Base-by-base conservation (phyloP, 2,113 vertebrate species). In the Vireo altiloquus region DNA sequence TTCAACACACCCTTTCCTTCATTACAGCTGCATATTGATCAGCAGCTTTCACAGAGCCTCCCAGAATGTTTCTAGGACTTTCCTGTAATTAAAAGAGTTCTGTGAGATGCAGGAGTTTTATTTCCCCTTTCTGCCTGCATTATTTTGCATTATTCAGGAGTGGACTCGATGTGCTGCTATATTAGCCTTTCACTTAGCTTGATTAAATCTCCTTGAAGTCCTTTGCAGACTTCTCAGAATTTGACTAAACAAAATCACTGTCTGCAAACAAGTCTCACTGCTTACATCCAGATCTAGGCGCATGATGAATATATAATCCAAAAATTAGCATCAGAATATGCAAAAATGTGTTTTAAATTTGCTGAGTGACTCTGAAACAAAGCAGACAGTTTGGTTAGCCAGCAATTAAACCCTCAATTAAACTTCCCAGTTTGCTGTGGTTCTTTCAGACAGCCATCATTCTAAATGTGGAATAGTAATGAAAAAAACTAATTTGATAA, bases 241-340 rank as follows among this genome's bases (percentile, higher is more conserved):
- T 96, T 96, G 96, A 88, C 88, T 97, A 95, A 92, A 80, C 92
- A 93, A 94, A 92, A 80, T 77, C 75, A 30, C 63, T 74, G 95
- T 92, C 95, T 96, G 92, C 79, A 89, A 63, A 90, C 90, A 86
- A 33, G 95, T 92, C 92, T 96, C 5, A 1, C 92, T 69, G 63
- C 94, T 96, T 53, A 18, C 57, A 49, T 82, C 37, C 31, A 60
- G 30, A 63, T 69, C 85, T 90, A 39, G 68, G 79, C 1, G 3
- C 15, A 24, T 74, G 71, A 93, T 80, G 59, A 93, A 57, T 74
- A 15, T 54, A 11, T 83, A 57, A 88, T 52, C 44, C 24, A 24
- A 49, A 77, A 92, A 70, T 46, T 76, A 90, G 79, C 63, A 83
- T 46, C 27, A 86, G 76, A 82, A 69, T 88, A 94, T 90, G 81